Percentiles rank a stretch among this genome's conserved stretches.
Evolutionary conservation across 2,797 vertebrate species (phyloP).

Genomic region (Psittacula derbiana): DNA sequence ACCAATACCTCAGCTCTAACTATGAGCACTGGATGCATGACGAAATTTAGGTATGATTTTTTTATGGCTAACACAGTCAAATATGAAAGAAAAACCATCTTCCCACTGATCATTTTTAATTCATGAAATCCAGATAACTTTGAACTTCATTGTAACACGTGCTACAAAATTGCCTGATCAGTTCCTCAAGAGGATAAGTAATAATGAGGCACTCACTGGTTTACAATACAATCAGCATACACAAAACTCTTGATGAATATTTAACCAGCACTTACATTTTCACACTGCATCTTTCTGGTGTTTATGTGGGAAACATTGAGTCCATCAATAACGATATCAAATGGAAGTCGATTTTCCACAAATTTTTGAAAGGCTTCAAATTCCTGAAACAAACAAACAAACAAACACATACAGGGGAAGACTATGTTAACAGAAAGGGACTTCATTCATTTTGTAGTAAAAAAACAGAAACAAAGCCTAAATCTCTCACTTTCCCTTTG

Average conservation of each 20-base stretch:
- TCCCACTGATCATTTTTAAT: not conserved
- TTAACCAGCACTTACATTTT: slow-evolving; percentile 82
- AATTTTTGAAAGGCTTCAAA: slow-evolving; percentile 86
- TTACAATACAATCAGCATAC: not conserved
- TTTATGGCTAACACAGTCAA: not conserved
- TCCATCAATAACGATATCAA: slow-evolving; percentile 93
- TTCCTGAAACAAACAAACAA: slow-evolving; percentile 71
- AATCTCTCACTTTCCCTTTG: not conserved
- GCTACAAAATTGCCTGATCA: not conserved
- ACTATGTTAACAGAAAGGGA: not conserved
- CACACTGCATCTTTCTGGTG: slow-evolving; percentile 72
- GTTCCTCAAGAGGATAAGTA: slow-evolving; percentile 14
- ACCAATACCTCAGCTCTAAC: not conserved
- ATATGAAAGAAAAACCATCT: not conserved
- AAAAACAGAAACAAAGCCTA: not conserved
- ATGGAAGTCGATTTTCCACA: slow-evolving; percentile 80
- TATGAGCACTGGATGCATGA: not conserved
- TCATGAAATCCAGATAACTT: not conserved
- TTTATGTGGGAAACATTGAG: slow-evolving; percentile 87
- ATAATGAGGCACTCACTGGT: not conserved
- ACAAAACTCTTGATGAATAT: slow-evolving; percentile 31
- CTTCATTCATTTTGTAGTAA: not conserved
- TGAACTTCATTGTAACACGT: not conserved
- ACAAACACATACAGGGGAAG: not conserved
- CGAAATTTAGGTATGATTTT: not conserved